Percentiles rank a stretch among this genome's conserved stretches.
Conservation (phyloP, 1,140 invertebrate genomes). For the Geopemphigus sp. region DNA sequence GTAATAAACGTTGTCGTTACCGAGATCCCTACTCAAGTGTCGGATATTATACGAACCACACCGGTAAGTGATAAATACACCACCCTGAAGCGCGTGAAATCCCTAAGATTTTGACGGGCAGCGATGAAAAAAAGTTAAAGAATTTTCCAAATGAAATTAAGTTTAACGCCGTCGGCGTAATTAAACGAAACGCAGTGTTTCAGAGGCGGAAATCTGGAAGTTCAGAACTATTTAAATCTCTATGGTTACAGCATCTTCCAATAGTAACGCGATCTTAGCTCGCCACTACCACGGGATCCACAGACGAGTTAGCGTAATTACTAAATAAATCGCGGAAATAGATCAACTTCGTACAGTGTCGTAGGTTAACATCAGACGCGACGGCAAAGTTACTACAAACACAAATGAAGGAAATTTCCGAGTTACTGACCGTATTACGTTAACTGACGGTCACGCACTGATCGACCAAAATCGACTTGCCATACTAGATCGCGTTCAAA, state of each 20-base stretch:
- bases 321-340: neutral
- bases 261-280: neutral
- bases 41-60: neutral
- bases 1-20: neutral
- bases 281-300: neutral
- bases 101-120: neutral
- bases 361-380: neutral
- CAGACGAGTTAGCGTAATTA: neutral
- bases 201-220: neutral
- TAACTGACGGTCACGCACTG: neutral
- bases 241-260: neutral
- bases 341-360: neutral
- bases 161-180: neutral
- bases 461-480: neutral
- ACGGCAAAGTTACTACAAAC: neutral
- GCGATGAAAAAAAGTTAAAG: neutral
- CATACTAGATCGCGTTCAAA: neutral
- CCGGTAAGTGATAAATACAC: neutral
- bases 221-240: neutral
- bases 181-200: neutral
- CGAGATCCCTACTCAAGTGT: neutral
- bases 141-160: neutral
- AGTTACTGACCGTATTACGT: too few species aligned
- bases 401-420: neutral
- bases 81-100: neutral